phyloP scores from a whole-genome alignment of 1,140 invertebrate genomes.

The Atta cephalotes region DNA sequence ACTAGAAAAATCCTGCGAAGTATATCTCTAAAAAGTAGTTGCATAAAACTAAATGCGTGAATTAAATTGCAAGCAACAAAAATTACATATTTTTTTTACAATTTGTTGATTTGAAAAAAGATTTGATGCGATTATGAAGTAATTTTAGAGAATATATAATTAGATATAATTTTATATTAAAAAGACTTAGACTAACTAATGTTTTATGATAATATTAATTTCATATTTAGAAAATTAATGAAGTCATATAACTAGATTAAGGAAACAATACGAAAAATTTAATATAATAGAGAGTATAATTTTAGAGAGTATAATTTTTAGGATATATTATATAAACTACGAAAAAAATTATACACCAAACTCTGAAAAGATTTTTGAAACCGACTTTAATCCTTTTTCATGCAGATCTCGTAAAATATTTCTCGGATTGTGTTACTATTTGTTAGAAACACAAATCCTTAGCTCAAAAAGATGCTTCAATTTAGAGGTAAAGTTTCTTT shows the following conservation, averaged over 20 bases:
- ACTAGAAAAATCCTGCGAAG: background rate
- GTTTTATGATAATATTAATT: background rate
- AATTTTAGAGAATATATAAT: background rate
- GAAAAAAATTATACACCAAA: background rate
- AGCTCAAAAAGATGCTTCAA: background rate
- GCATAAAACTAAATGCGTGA: background rate
- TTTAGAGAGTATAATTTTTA: background rate
- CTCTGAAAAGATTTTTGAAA: background rate
- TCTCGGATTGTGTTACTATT: background rate
- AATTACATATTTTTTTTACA: background rate
- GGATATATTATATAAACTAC: background rate
- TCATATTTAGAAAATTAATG: background rate
- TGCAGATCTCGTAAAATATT: background rate
- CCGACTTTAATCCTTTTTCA: background rate
- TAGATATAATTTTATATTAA: background rate
- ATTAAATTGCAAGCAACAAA: background rate
- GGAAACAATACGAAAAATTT: background rate
- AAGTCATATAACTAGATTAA: background rate
- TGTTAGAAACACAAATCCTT: background rate
- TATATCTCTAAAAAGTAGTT: conserved; percentile 8
- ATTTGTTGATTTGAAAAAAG: background rate
- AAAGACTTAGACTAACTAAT: background rate
- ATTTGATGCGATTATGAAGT: background rate
- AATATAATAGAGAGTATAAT: background rate
- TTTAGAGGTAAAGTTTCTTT: background rate